phyloP scores from a whole-genome alignment of 2,888 invertebrate genomes.

The Patella depressa region DNA sequence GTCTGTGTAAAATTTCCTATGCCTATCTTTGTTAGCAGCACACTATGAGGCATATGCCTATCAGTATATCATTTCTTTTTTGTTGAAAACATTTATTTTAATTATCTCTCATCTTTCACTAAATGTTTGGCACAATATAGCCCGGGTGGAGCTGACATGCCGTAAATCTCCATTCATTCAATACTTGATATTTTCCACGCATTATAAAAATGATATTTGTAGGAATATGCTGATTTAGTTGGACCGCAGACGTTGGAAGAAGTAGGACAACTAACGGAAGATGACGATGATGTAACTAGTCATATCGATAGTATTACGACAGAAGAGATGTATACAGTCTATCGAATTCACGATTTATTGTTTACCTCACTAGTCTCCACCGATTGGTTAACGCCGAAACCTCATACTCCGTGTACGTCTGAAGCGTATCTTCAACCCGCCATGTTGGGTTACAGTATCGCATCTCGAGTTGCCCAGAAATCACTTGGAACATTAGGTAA shows the following conservation, averaged over 20 bases:
- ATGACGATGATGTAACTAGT: constrained; percentile 25
- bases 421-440: constrained; percentile 49
- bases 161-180: too few relatives aligned
- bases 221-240: constrained; percentile 68
- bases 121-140: too few relatives aligned
- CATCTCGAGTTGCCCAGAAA: constrained; percentile 43
- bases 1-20: too few relatives aligned
- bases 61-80: too few relatives aligned
- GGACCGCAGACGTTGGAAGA: constrained; percentile 56
- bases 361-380: constrained; percentile 50
- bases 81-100: too few relatives aligned
- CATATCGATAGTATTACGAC: constrained; percentile 57
- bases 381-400: constrained; percentile 46
- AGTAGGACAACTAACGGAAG: constrained; percentile 26
- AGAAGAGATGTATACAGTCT: constrained; percentile 53
- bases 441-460: constrained; percentile 53
- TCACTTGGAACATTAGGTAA: constrained; percentile 42
- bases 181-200: too few relatives aligned
- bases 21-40: too few relatives aligned
- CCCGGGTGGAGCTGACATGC: too few relatives aligned
- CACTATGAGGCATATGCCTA: too few relatives aligned
- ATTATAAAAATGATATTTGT: constrained; percentile 5
- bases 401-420: constrained; percentile 20
- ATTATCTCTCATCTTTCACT: too few relatives aligned
- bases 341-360: constrained; percentile 46